These are phyloP conservation scores for Perccottus glenii DNA, from an alignment of 2,113 vertebrate genomes.

Conservation along the genomic window DNA sequence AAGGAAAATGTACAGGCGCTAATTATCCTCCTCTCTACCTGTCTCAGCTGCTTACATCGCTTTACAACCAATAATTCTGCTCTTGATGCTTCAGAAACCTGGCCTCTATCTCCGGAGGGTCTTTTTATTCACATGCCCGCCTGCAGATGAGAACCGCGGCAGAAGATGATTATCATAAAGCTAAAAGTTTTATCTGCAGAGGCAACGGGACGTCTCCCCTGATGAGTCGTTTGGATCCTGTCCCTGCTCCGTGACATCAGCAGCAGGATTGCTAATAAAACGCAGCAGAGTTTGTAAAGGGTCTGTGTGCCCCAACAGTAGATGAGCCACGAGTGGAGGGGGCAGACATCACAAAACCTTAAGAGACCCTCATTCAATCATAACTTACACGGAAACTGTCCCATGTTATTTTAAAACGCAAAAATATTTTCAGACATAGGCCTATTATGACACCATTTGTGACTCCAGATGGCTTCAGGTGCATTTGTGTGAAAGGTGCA, in stretches of 20 bases:
- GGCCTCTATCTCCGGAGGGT: background rate
- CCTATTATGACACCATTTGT: background rate
- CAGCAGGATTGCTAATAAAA: constrained; percentile 43
- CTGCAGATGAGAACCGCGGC: constrained; percentile 19
- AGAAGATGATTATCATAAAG: constrained; percentile 46
- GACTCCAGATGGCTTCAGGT: background rate
- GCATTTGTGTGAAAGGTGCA: background rate
- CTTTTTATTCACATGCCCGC: background rate
- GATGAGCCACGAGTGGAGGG: constrained; percentile 24
- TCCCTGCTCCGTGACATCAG: constrained; percentile 49
- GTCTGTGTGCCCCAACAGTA: constrained; percentile 24
- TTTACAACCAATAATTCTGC: background rate
- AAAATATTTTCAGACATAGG: background rate
- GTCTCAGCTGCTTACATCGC: constrained; percentile 10
- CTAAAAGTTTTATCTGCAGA: constrained; percentile 35
- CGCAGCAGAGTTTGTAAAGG: constrained; percentile 26
- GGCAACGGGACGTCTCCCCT: constrained; percentile 19
- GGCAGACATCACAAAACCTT: constrained; percentile 5
- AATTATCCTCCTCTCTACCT: constrained; percentile 11
- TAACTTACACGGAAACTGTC: background rate
- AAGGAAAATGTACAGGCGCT: background rate
- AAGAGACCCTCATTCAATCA: no score
- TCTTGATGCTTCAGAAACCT: background rate
- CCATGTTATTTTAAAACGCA: background rate
- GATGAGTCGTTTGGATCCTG: constrained; percentile 42